Conservation (phyloP, 2,113 vertebrate species). For the Nycticorax nycticorax region DNA sequence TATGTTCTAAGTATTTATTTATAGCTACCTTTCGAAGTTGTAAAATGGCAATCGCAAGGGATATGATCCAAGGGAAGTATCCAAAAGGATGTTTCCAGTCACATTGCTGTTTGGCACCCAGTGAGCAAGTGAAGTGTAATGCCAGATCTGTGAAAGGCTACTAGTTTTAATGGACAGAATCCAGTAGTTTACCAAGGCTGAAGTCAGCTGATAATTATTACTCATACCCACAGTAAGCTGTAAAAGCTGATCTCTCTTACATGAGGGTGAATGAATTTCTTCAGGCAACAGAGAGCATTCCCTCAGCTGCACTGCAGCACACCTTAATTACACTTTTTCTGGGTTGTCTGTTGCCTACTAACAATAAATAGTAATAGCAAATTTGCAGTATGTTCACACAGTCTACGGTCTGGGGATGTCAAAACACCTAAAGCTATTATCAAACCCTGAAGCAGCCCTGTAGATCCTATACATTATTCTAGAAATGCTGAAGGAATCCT, state of each 20-base stretch:
- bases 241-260: background rate
- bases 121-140: background rate
- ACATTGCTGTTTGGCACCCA: background rate
- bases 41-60: background rate
- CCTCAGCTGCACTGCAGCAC: background rate
- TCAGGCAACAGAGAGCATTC: background rate
- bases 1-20: background rate
- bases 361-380: background rate
- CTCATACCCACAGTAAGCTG: background rate
- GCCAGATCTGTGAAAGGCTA: background rate
- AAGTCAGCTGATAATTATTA: background rate
- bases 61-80: fast-evolving
- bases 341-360: background rate
- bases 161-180: background rate
- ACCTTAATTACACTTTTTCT: background rate
- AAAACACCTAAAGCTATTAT: background rate
- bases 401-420: background rate
- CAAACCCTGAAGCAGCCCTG: background rate
- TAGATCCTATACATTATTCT: background rate
- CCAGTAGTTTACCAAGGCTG: background rate
- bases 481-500: background rate
- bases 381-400: background rate
- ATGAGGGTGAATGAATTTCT: background rate
- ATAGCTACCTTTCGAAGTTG: background rate
- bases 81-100: background rate